Evolutionary conservation across 1,140 invertebrate species (phyloP), one percentile per base, ranked within the genome.

Genomic region (Zophobas morio): DNA sequence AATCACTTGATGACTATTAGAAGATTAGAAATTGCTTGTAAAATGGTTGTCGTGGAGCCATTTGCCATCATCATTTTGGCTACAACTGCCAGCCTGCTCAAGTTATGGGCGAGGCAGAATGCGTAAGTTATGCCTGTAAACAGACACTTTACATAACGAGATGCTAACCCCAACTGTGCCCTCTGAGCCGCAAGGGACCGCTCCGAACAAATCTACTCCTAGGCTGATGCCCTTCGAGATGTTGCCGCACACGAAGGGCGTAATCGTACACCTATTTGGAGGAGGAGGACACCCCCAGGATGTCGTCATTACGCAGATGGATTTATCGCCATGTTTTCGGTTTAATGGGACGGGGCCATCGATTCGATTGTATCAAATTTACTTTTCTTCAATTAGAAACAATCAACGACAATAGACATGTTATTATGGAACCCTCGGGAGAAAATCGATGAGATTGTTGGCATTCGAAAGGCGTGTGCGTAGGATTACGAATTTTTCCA

Each of bases 71-170:
- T 82, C 82, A 79, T 82, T 83, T 79, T 76, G 75, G 70, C 78
- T 81, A 77, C 78, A 82, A 81, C 73, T 80, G 81, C 79, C 82
- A 78, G 76, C 56, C 70, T 42, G 75, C 66, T 75, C 60, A 77
- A 82, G 75, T 83, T 83, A 83, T 83, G 82, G 81, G 77, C 79
- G 81, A 82, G 78, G 54, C 81, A 73, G 77, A 82, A 81, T 77
- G 79, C 81, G 74, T 83, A 81, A 84, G 79, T 84, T 84, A 84
- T 84, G 79, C 80, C 78, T 80, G 82, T 84, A 84, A 85, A 85
- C 84, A 84, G 79, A 83, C 84, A 85, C 84, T 85, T 84, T 84
- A 84, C 82, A 84, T 85, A 85, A 85, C 84, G 83, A 85, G 84
- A 84, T 84, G 81, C 82, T 83, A 82, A 84, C 81, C 82, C 79